phyloP scores from a whole-genome alignment of 2,888 invertebrate species.

The Dione juno region DNA sequence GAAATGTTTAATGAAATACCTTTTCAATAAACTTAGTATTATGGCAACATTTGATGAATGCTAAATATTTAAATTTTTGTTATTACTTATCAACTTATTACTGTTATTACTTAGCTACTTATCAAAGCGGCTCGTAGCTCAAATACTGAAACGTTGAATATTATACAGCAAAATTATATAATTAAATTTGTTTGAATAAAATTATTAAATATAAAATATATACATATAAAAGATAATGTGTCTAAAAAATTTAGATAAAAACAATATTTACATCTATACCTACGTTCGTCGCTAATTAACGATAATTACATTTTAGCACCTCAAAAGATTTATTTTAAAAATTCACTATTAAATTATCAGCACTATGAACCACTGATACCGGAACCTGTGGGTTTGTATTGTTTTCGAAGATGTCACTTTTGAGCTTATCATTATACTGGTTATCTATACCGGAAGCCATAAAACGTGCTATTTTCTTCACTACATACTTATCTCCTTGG shows the following conservation, averaged over 20 bases:
- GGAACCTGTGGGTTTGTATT: conserved; percentile 19
- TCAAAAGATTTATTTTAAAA: background rate
- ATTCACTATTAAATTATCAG: background rate
- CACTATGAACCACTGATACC: background rate
- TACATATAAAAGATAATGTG: background rate
- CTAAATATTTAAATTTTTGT: too few relatives aligned
- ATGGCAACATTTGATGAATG: too few relatives aligned
- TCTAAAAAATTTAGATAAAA: background rate
- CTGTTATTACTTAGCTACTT: too few relatives aligned
- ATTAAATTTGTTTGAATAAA: too few relatives aligned
- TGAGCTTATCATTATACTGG: conserved; percentile 12
- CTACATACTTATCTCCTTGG: conserved; percentile 49
- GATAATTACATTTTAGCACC: background rate
- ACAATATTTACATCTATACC: background rate
- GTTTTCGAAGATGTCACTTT: conserved; percentile 2
- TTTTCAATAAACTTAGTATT: too few relatives aligned
- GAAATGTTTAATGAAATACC: too few relatives aligned
- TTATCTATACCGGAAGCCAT: conserved; percentile 48
- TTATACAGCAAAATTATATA: too few relatives aligned
- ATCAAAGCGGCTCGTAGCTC: too few relatives aligned
- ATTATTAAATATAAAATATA: background rate
- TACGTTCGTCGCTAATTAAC: background rate
- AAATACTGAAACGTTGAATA: too few relatives aligned
- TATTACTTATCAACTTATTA: too few relatives aligned
- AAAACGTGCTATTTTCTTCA: conserved; percentile 57